Evolutionary conservation across 2,113 vertebrate species (phyloP).

Genomic region (Eolophus roseicapilla): DNA sequence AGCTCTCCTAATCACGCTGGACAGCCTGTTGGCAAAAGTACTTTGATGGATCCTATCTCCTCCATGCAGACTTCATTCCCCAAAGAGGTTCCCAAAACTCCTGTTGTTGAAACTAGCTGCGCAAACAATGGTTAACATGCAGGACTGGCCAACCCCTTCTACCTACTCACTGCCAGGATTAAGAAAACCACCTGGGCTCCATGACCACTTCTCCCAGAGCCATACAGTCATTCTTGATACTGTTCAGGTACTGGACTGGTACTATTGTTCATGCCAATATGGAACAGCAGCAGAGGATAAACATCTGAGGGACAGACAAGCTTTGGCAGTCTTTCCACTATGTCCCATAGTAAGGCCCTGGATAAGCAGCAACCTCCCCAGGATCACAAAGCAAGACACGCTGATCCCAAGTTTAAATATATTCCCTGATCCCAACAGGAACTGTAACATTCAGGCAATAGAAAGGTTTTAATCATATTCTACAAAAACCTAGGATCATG

Average conservation of each 20-base stretch:
- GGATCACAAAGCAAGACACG: neutral
- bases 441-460: neutral
- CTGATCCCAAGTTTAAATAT: neutral
- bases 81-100: neutral
- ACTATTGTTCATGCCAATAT: neutral
- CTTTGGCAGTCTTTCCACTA: neutral
- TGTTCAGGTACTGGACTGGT: neutral
- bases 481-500: neutral
- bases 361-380: neutral
- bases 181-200: neutral
- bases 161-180: neutral
- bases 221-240: neutral
- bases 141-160: neutral
- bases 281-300: neutral
- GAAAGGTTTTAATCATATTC: neutral
- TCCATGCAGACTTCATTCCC: neutral
- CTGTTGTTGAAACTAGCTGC: neutral
- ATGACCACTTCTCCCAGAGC: neutral
- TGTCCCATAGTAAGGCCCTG: neutral
- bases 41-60: neutral
- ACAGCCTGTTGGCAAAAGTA: neutral
- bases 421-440: neutral
- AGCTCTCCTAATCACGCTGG: neutral
- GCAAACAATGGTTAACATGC: neutral
- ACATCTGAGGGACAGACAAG: neutral